Base-by-base conservation (phyloP, 64 coral and sea anemone genomes). In the Stichodactyla helianthus region DNA sequence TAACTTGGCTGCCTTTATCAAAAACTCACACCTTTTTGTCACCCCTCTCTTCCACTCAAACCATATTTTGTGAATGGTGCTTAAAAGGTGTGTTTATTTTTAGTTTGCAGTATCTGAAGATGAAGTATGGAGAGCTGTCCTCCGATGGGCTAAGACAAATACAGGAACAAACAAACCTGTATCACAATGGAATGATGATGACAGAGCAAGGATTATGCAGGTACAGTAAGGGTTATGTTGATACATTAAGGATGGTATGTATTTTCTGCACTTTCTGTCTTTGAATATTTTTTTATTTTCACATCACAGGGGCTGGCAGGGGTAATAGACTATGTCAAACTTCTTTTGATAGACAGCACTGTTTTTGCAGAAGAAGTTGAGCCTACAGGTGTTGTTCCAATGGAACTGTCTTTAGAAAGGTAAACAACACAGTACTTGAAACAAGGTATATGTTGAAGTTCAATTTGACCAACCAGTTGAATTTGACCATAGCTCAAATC, bases 331-430 rank as follows among this genome's bases (percentile, higher is more conserved):
- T 87, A 99, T 85, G 93, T 99, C 82, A 92, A 92, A 84, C 55
- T 99, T 15, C 59, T 99, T 17, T 85, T 99, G 31, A 95, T 99
- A 86, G 93, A 99, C n/a, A 99, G 96, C 44, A 77, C 79, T 57
- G 93, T 99, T 26, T 99, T 95, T 93, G 96, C 96, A n/a, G 96
- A 99, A 77, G 93, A 99, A 57, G 90, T 99, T 18, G 96, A 99
- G 15, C 96, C 96, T 0, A 99, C 96, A 53, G 96, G 96, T 79
- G 93, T 90, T 16, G 96, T 99, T 6, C 96, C 96, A 12, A 99
- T 99, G 93, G 96, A 99, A 64, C 87, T 99, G 5, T 99, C 96
- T 23, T 89, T 99, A 8, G 93, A 99, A 85, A 94, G 96, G 96
- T 99, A 86, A 18, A 14, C 15, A 28, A 74, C 25, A 74, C 10